A percentile compares a stretch with the other conserved stretches of the same genome.
phyloP scores from a whole-genome alignment of 1,140 invertebrate genomes.

The Batillaria attramentaria region DNA sequence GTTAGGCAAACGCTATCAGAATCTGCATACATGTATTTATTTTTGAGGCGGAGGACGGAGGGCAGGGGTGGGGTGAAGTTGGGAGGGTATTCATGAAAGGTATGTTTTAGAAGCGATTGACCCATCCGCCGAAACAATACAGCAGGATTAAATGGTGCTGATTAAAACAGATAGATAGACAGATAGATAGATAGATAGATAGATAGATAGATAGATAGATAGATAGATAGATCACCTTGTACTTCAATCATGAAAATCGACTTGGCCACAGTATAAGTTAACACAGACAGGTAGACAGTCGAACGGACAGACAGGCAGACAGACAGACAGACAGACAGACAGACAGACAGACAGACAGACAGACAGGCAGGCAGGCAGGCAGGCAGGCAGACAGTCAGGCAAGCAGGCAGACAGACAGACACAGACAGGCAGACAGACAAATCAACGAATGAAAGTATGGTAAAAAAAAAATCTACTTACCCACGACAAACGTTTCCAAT shows the following conservation, averaged over 20 bases:
- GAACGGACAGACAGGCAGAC: background rate
- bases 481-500: too few relatives aligned
- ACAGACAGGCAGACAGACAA: constrained; percentile 2
- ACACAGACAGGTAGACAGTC: background rate
- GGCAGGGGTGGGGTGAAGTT: too few relatives aligned
- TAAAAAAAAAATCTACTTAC: background rate
- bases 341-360: constrained; percentile 30
- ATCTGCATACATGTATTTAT: too few relatives aligned
- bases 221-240: background rate
- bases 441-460: background rate
- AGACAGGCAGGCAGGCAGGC: constrained; percentile 17
- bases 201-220: background rate
- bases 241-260: too few relatives aligned
- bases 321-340: constrained; percentile 18
- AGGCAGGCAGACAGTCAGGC: background rate
- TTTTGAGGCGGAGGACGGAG: too few relatives aligned
- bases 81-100: too few relatives aligned
- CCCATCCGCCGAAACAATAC: too few relatives aligned
- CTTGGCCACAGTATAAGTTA: too few relatives aligned
- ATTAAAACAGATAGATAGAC: background rate
- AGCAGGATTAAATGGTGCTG: too few relatives aligned
- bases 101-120: too few relatives aligned
- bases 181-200: background rate
- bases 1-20: too few relatives aligned
- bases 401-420: constrained; percentile 3